Base-by-base conservation (phyloP, 2,113 vertebrate species). In the Hippocampus zosterae region DNA sequence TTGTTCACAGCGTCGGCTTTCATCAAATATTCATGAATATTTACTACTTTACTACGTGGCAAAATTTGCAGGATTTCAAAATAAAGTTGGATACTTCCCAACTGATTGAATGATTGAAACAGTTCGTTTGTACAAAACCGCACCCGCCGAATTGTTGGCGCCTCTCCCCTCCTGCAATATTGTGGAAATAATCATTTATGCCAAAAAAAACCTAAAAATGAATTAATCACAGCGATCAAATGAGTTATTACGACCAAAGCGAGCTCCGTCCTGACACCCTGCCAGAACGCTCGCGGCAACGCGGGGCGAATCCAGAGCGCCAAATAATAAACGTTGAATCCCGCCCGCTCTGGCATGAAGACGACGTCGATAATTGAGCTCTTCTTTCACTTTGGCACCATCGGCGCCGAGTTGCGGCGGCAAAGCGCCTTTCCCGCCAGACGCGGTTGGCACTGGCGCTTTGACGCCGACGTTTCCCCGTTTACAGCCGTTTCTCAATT, bases 401-500 rank as follows among this genome's bases (percentile, higher is more conserved):
- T 8, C 15, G 57, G 13, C 27, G 12, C 2, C 55, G n/a, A 11
- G 55, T 27, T 27, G 10, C 23, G 23, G 25, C 13, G 8, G 8
- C n/a, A 11, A 57, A 0, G 8, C 12, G 55, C 55, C 23, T 57
- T 5, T 53, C 19, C 52, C 16, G 52, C 21, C 42, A 44, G 42
- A 44, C 10, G 12, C 42, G 42, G 12, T 44, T 44, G 42, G 42
- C 42, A 44, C 42, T 57, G 23, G 5, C 55, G 48, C 18, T 50
- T 50, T 48, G 46, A 48, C 46, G 46, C 3, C 6, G 48, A 21
- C 48, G 48, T 29, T 60, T 59, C 25, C 25, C 1, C 11, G 15
- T 16, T n/a, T n/a, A n/a, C n/a, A n/a, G n/a, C n/a, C n/a, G 33
- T 60, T 60, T 15, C 33, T 60, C 57, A 60, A 60, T 60, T 60